Base-by-base conservation (phyloP, 2,797 vertebrate species). In the Siniperca undulata region DNA sequence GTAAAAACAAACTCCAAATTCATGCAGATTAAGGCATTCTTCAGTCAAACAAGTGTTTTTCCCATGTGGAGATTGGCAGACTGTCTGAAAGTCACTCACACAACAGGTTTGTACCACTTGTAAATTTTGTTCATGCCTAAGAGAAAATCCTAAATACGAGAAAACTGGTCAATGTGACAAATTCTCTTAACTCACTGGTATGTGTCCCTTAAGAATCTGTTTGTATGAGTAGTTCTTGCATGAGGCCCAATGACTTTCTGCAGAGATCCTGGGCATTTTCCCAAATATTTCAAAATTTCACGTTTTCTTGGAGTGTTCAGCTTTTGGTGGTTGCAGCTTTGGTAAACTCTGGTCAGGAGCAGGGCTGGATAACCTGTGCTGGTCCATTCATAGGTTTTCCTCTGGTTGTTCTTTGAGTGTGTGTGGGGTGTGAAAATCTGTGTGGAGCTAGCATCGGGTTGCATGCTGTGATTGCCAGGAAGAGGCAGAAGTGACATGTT, bases 401-500 rank as follows among this genome's bases (percentile, higher is more conserved):
- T 81, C 5, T 8, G 46, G 38, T 30, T 65, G 53, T 62, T 86
- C 24, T 80, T 72, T 56, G 75, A 83, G 62, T 73, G 61, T 53
- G 65, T 75, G 59, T 30, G 13, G 0, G 42, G n/a, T 65, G 73
- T 77, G 34, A 81, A 75, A 62, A 68, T 38, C 5, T 74, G 70
- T 61, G 59, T n/a, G 24, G 55, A 46, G 71, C 53, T 67, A 38
- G 69, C 74, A 67, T 27, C 5, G 7, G 56, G 67, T 68, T 80
- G 71, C 70, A 73, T 48, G 72, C 46, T 78, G 86, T 85, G 85
- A 87, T 78, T 88, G 75, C 88, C 66, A 85, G 77, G 76, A 86
- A 87, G 81, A 84, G 72, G 78, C 74, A 85, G 82, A 80, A 70
- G 84, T 88, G 88, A 91, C 88, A 86, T 86, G 86, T 87, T 91